These are phyloP conservation scores for Prionace glauca DNA, from an alignment of 2,797 vertebrate species.

Conservation along the genomic window DNA sequence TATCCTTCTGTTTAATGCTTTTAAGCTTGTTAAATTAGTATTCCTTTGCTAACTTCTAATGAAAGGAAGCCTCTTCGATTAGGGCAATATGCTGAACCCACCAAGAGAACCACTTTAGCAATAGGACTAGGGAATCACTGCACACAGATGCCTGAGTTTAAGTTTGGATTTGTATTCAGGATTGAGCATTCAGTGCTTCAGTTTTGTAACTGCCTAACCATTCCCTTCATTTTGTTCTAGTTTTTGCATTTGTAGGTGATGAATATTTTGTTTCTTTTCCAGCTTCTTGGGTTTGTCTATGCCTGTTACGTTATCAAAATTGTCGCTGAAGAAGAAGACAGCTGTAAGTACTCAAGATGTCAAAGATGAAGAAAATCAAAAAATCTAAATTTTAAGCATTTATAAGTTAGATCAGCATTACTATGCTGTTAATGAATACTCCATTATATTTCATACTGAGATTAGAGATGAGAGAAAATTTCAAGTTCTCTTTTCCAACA, in stretches of 20 bases:
- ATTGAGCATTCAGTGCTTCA: not conserved
- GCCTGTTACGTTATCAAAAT: slow-evolving; percentile 99
- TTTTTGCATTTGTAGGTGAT: not conserved
- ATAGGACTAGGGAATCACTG: not conserved
- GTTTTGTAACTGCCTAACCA: not conserved
- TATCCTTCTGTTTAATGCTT: not conserved
- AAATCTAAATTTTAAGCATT: not conserved
- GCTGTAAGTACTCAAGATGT: slow-evolving; percentile 77
- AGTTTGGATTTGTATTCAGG: not conserved
- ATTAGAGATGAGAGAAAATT: not conserved
- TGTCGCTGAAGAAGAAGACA: slow-evolving; percentile 98
- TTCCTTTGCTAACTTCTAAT: not conserved
- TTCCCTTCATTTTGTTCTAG: not conserved
- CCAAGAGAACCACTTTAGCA: not conserved
- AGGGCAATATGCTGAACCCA: not conserved
- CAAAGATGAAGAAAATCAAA: not conserved
- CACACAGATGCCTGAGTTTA: not conserved
- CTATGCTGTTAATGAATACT: not conserved
- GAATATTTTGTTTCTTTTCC: slow-evolving; percentile 57
- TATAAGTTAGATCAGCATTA: not conserved
- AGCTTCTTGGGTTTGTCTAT: slow-evolving; percentile 96
- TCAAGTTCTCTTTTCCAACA: not conserved
- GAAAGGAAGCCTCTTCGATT: not conserved
- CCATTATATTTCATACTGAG: not conserved
- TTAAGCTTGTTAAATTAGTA: not conserved